Conservation (phyloP, 1,140 invertebrate species). For the Drosophila hydei region DNA sequence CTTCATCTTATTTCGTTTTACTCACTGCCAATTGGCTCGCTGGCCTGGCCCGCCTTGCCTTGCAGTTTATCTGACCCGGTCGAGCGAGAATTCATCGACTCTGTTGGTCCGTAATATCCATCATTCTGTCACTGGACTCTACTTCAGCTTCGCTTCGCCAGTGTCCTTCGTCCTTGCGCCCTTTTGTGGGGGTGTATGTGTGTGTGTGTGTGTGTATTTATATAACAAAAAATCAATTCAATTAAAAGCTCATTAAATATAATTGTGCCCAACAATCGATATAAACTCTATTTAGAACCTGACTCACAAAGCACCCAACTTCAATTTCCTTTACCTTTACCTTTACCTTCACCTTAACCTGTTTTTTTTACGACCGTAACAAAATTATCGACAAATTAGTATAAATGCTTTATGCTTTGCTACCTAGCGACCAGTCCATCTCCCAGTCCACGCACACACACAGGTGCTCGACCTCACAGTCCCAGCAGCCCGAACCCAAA, state of each 20-base stretch:
- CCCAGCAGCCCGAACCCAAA: conserved; percentile 17
- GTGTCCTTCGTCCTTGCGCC: conserved; percentile 7
- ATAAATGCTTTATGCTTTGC: conserved; percentile 66
- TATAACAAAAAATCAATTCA: conserved; percentile 72
- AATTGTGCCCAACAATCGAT: conserved; percentile 68
- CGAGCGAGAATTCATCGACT: conserved; percentile 34
- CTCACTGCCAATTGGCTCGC: conserved; percentile 8
- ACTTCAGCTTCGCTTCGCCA: conserved; percentile 14
- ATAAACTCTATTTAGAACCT: conserved; percentile 57
- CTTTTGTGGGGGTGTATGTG: background rate
- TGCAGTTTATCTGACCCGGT: conserved; percentile 38
- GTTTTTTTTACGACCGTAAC: conserved; percentile 47
- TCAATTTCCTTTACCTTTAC: background rate
- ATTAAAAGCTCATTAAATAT: conserved; percentile 78
- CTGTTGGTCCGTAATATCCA: conserved; percentile 34
- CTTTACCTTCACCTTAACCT: background rate
- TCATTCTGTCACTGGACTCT: conserved; percentile 40
- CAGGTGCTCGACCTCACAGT: conserved; percentile 6
- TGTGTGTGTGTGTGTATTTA: conserved; percentile 28
- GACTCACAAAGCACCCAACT: conserved; percentile 13
- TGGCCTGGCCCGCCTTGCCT: background rate
- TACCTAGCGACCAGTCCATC: conserved; percentile 30
- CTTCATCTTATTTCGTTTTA: conserved; percentile 21
- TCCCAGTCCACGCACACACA: conserved; percentile 13
- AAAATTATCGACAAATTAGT: conserved; percentile 79